Conservation (phyloP, 2,113 vertebrate genomes). For the Bombycilla garrulus region DNA sequence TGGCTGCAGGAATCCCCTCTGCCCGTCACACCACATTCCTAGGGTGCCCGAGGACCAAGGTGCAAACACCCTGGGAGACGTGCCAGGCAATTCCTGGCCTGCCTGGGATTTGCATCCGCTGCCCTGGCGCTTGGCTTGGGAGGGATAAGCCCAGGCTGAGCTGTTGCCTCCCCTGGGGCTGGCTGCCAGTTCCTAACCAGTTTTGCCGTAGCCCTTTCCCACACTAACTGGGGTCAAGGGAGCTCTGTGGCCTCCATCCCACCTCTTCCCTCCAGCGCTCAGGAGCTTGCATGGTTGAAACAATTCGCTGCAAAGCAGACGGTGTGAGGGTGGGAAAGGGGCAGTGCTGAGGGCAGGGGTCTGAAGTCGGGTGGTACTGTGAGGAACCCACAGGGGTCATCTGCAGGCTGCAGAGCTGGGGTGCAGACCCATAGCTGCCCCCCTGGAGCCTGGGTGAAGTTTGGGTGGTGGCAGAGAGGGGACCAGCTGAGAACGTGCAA, state of each 20-base stretch:
- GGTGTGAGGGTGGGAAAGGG: not conserved
- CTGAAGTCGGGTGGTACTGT: rapidly evolving
- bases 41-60: not conserved
- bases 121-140: not conserved
- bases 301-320: not conserved
- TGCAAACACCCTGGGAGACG: not conserved
- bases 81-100: not conserved
- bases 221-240: slow-evolving; percentile 1
- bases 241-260: not conserved
- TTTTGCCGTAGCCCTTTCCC: not conserved
- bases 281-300: not conserved
- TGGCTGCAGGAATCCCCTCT: slow-evolving; percentile 34
- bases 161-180: not conserved
- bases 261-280: not conserved
- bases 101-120: not conserved
- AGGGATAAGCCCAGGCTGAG: slow-evolving; percentile 11
- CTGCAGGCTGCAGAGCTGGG: not conserved
- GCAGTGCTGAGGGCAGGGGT: not conserved
- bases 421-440: rapidly evolving
- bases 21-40: not conserved
- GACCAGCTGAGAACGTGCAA: not conserved
- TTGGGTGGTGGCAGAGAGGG: not conserved
- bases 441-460: not conserved
- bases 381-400: not conserved
- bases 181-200: slow-evolving; percentile 1